phyloP scores from a whole-genome alignment of 92 coral and sea anemone genomes.

The Nematostella vectensis region DNA sequence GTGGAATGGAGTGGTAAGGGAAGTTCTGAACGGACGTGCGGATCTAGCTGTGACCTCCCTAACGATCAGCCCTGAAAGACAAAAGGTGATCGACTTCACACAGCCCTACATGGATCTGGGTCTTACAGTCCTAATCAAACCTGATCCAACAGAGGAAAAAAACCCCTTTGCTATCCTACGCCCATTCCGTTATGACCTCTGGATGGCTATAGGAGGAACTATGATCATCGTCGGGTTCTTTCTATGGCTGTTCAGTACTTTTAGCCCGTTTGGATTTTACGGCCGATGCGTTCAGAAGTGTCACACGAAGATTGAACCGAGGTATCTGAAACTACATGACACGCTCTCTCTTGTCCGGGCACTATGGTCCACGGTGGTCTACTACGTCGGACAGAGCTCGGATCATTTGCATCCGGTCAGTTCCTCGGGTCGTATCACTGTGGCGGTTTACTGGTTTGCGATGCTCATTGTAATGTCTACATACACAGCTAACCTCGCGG shows the following conservation, averaged over 20 bases:
- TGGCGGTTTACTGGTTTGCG: slow-evolving; percentile 87
- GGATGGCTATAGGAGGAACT: slow-evolving; percentile 56
- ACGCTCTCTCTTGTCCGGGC: slow-evolving; percentile 52
- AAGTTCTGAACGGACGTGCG: slow-evolving; percentile 60
- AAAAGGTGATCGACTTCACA: slow-evolving; percentile 71
- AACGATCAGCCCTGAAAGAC: slow-evolving; percentile 76
- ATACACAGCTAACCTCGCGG: slow-evolving; percentile 86
- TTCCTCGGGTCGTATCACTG: slow-evolving; percentile 71
- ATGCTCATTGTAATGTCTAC: slow-evolving; percentile 62
- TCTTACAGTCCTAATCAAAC: slow-evolving; percentile 52
- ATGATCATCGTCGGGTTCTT: slow-evolving; percentile 55
- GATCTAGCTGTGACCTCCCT: slow-evolving; percentile 76
- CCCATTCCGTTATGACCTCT: slow-evolving; percentile 57
- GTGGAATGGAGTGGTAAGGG: slow-evolving; percentile 91
- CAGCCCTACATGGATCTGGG: slow-evolving; percentile 77
- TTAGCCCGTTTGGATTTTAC: slow-evolving; percentile 86
- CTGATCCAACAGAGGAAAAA: slow-evolving; percentile 25
- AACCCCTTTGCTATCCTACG: slow-evolving; percentile 52
- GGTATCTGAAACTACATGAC: slow-evolving; percentile 54
- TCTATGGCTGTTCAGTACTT: slow-evolving; percentile 72
- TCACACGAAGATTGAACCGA: slow-evolving; percentile 42
- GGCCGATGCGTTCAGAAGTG: slow-evolving; percentile 77
- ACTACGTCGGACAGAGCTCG: slow-evolving; percentile 80
- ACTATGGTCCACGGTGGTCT: slow-evolving; percentile 59
- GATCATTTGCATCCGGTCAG: slow-evolving; percentile 71